These are phyloP conservation scores for Phrynocephalus versicolor DNA, from an alignment of 2,113 vertebrate species.

Conservation along the genomic window DNA sequence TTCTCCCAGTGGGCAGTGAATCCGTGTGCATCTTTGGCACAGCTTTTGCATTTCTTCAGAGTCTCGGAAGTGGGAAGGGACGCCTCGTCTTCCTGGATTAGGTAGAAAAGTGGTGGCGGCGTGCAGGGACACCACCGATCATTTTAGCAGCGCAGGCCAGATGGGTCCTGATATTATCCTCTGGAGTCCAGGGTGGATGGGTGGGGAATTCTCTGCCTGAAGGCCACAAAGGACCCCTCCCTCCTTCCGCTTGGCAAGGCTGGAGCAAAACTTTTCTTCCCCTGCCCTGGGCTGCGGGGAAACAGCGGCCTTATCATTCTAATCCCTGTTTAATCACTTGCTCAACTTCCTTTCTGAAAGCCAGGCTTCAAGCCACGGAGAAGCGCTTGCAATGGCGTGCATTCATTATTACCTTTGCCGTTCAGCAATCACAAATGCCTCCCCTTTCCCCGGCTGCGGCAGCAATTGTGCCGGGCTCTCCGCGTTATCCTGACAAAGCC, in stretches of 20 bases:
- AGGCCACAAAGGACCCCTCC: not conserved
- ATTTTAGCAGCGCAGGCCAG: too few relatives aligned
- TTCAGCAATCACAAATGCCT: not conserved
- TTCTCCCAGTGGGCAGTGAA: too few relatives aligned
- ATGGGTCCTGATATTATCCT: not conserved
- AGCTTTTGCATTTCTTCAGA: too few relatives aligned
- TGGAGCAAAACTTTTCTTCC: not conserved
- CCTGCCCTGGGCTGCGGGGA: not conserved
- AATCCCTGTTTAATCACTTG: constrained; percentile 5
- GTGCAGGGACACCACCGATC: too few relatives aligned
- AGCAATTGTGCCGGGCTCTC: not conserved
- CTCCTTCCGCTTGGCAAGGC: not conserved
- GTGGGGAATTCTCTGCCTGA: not conserved
- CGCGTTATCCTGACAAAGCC: not conserved
- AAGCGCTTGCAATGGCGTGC: not conserved
- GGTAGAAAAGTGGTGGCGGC: too few relatives aligned
- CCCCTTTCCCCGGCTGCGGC: not conserved
- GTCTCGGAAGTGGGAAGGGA: too few relatives aligned
- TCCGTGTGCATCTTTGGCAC: too few relatives aligned
- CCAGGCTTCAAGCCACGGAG: not conserved
- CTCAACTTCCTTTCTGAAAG: not conserved
- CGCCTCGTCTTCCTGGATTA: too few relatives aligned
- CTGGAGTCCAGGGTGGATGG: not conserved
- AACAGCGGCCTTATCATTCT: not conserved
- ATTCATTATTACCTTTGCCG: constrained; percentile 15